Evolutionary conservation across 2,888 invertebrate species (phyloP).

Genomic region (Erebia epiphron): DNA sequence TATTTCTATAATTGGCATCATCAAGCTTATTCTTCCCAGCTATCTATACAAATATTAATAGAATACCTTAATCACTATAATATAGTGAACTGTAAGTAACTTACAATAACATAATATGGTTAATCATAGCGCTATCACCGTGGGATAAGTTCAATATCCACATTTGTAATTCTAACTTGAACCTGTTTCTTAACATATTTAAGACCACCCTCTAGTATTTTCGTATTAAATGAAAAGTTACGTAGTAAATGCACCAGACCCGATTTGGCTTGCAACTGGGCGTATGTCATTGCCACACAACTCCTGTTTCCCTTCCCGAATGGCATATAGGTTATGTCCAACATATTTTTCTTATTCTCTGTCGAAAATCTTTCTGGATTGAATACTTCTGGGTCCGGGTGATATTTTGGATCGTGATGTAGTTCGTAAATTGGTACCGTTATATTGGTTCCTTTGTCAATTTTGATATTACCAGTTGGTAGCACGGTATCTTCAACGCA

Average conservation of each 20-base stretch:
- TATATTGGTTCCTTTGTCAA: conserved; percentile 58
- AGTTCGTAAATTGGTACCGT: conserved; percentile 57
- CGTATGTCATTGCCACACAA: conserved; percentile 67
- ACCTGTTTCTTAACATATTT: conserved; percentile 48
- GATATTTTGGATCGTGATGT: conserved; percentile 69
- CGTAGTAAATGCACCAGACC: conserved; percentile 42
- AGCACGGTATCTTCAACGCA: conserved; percentile 55
- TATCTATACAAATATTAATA: too few relatives aligned
- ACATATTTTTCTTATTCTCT: conserved; percentile 45
- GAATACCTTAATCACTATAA: too few relatives aligned
- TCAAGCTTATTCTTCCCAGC: too few relatives aligned
- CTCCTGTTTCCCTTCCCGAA: conserved; percentile 72
- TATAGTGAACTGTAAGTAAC: too few relatives aligned
- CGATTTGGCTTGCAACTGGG: conserved; percentile 52
- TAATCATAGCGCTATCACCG: not conserved
- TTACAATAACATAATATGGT: too few relatives aligned
- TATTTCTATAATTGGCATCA: too few relatives aligned
- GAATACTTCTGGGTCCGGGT: conserved; percentile 67
- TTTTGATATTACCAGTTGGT: conserved; percentile 59
- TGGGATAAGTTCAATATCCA: conserved; percentile 48
- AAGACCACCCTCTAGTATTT: conserved; percentile 30
- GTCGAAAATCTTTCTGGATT: conserved; percentile 64
- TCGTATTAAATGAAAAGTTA: conserved; percentile 37
- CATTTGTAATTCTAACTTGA: conserved; percentile 53
- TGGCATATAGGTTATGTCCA: conserved; percentile 60